A percentile compares a stretch with the other conserved stretches of the same genome.
phyloP scores from a whole-genome alignment of 2,888 invertebrate genomes.

The Drosophila cyrtoloma region DNA sequence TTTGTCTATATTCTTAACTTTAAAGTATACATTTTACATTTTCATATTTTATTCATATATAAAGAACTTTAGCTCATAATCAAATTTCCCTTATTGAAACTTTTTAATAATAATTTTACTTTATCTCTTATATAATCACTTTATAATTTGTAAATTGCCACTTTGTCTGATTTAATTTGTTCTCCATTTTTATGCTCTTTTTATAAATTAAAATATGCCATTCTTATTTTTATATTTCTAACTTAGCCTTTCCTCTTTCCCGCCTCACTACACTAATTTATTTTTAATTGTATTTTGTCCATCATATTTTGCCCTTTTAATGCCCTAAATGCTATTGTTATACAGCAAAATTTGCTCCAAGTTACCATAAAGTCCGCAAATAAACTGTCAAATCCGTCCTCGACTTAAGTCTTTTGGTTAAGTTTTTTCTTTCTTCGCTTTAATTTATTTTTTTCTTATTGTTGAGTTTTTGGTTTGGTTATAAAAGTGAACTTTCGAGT shows the following conservation, averaged over 20 bases:
- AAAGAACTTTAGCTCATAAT: neutral
- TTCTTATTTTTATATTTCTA: neutral
- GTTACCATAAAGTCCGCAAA: neutral
- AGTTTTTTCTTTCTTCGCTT: slow-evolving; percentile 30
- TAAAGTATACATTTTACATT: neutral
- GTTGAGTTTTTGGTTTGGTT: slow-evolving; percentile 17
- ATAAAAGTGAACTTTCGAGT: slow-evolving; percentile 78
- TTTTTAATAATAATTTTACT: neutral
- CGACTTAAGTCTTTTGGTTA: slow-evolving; percentile 10
- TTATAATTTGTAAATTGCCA: neutral
- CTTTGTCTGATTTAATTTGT: neutral
- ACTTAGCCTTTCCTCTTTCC: neutral
- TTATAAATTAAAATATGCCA: neutral
- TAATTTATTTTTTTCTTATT: slow-evolving; percentile 14
- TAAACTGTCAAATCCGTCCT: slow-evolving; percentile 15
- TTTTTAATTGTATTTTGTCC: neutral
- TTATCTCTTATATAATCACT: neutral
- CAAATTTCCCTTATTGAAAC: neutral
- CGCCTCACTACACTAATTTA: neutral
- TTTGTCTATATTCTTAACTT: neutral
- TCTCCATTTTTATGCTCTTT: neutral
- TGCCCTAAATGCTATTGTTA: slow-evolving; percentile 16
- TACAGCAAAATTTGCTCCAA: slow-evolving; percentile 7
- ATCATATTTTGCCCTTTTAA: slow-evolving; percentile 2
- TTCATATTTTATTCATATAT: neutral